A percentile compares a stretch with the other conserved stretches of the same genome.
These are phyloP conservation scores for Osmoderma eremita DNA, from an alignment of 2,888 invertebrate genomes.

Conservation along the genomic window DNA sequence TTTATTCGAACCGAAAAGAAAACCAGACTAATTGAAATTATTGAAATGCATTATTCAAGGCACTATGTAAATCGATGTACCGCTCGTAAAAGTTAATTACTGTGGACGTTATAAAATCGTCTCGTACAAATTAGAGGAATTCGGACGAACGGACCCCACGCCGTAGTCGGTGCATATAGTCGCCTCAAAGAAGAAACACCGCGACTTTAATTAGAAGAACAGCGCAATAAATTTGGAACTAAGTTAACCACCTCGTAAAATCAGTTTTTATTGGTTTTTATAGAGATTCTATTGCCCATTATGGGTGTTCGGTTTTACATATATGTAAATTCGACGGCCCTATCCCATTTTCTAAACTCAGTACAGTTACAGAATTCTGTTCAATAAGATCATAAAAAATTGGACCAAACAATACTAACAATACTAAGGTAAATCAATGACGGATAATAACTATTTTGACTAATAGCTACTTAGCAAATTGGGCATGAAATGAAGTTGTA, in stretches of 20 bases:
- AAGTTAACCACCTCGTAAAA: constrained; percentile 42
- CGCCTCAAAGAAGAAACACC: constrained; percentile 19
- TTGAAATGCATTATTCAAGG: constrained; percentile 36
- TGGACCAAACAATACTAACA: no score
- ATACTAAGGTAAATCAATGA: no score
- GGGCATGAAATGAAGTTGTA: no score
- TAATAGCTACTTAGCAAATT: no score
- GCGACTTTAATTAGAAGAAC: constrained; percentile 39
- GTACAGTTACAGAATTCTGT: not conserved
- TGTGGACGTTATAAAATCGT: constrained; percentile 39
- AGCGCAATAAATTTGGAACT: constrained; percentile 41
- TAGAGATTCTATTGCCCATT: constrained; percentile 39
- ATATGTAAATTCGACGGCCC: constrained; percentile 26
- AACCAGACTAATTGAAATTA: constrained; percentile 28
- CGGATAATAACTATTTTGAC: no score
- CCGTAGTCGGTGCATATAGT: constrained; percentile 14
- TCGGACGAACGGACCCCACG: constrained; percentile 5
- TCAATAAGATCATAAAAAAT: no score
- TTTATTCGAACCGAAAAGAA: not conserved
- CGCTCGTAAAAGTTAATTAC: constrained; percentile 42
- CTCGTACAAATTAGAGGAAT: constrained; percentile 42
- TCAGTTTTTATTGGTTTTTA: constrained; percentile 41
- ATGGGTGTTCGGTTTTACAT: constrained; percentile 36
- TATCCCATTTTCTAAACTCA: constrained; percentile 8
- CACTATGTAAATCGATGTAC: constrained; percentile 41